Base-by-base conservation (phyloP, 1,140 invertebrate species). In the Megalonaias nervosa region DNA sequence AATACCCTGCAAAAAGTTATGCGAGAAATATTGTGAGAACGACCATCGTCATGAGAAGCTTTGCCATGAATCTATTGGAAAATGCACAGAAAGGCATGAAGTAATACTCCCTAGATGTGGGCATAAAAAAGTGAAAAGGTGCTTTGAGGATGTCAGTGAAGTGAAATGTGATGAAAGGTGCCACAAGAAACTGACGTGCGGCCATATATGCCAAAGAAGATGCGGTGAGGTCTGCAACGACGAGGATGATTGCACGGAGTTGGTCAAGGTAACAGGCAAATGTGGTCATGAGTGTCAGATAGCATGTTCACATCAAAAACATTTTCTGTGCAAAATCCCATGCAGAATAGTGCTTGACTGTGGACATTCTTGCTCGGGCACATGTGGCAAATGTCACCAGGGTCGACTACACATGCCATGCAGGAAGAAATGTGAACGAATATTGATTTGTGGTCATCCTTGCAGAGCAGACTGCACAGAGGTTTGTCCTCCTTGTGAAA, bases 401-500 rank as follows among this genome's bases (percentile, higher is more conserved):
- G 93, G 93, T 17, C 90, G 93, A 17, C 86, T 95, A 65, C 94
- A 95, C 88, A n/a, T 74, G 19, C 60, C 82, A 31, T 90, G 90
- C 78, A 19, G 38, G 2, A 21, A 84, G 61, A 80, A 74, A 61
- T 89, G 87, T 59, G 79, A 77, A 19, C 65, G 77, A 61, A 81
- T 77, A 55, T 73, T 90, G 5, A 72, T 89, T 65, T 90, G 87
- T 81, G 88, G 86, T 4, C 89, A 90, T 74, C 65, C 71, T 17
- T 90, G 86, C 60, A 77, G 75, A 31, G 62, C 76, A 12, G 67
- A 26, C 21, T 80, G 77, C 31, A 68, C 48, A 16, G 57, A 74
- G 15, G 16, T 19, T 11, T 94, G 94, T 79, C 93, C 92, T 38
- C 93, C 94, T 4, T 94, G 94, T 84, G 87, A 88, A 21, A 87